These are phyloP conservation scores for Plectrocnemia conspersa DNA, from an alignment of 1,140 invertebrate species.

Conservation along the genomic window DNA sequence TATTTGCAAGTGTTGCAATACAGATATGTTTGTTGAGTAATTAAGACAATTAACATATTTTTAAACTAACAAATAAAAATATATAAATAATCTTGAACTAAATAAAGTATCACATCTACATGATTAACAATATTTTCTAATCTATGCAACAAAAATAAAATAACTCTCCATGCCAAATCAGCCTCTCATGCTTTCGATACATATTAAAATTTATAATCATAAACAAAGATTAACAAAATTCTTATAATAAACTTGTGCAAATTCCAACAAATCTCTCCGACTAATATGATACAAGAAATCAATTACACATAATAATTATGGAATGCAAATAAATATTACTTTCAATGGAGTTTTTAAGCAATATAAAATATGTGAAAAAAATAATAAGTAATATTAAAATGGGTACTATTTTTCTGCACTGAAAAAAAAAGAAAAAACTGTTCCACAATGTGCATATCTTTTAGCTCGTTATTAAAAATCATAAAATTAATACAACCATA, in stretches of 20 bases:
- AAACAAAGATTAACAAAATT: background rate
- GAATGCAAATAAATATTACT: background rate
- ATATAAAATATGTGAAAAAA: constrained; percentile 3
- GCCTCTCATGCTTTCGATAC: too few species aligned
- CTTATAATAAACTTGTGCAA: background rate
- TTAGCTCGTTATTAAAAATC: background rate
- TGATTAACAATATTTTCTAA: too few species aligned
- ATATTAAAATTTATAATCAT: too few species aligned
- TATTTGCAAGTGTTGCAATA: too few species aligned
- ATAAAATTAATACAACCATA: constrained; percentile 6
- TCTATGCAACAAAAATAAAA: too few species aligned
- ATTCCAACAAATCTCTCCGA: background rate
- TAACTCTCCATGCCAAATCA: too few species aligned
- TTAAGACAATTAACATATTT: too few species aligned
- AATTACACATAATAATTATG: background rate
- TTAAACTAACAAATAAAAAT: too few species aligned
- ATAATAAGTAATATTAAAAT: constrained; percentile 4
- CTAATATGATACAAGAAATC: background rate
- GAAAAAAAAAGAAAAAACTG: too few species aligned
- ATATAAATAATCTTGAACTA: too few species aligned
- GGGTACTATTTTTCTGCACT: background rate
- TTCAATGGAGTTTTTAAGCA: background rate
- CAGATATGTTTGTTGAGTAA: too few species aligned
- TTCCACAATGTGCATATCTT: background rate
- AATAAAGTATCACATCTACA: too few species aligned